Conservation (phyloP, 2,888 invertebrate species). For the Lottia scabra region DNA sequence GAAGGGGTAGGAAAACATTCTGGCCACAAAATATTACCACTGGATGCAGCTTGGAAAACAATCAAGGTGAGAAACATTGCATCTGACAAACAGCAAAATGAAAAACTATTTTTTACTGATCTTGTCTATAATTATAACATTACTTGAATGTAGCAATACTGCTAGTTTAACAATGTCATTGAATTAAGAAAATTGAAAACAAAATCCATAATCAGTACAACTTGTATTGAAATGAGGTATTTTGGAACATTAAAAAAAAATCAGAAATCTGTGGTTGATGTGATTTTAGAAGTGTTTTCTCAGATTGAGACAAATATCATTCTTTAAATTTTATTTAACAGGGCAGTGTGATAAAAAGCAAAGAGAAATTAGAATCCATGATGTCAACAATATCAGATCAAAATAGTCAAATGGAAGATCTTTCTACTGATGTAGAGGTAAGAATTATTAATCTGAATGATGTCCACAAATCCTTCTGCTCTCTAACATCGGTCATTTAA, state of each 20-base stretch:
- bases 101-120: too few species aligned
- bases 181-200: too few species aligned
- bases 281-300: too few species aligned
- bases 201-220: too few species aligned
- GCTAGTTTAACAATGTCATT: conserved; percentile 8
- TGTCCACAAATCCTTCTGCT: too few species aligned
- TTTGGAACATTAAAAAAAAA: conserved; percentile 1
- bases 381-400: conserved; percentile 48
- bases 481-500: too few species aligned
- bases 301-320: too few species aligned
- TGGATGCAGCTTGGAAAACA: conserved; percentile 57
- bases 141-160: neutral
- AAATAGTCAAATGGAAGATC: conserved; percentile 46
- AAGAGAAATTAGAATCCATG: conserved; percentile 40
- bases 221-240: too few species aligned
- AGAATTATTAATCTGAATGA: neutral
- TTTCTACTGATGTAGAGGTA: conserved; percentile 56
- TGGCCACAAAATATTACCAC: conserved; percentile 59
- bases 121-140: too few species aligned
- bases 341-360: conserved; percentile 27
- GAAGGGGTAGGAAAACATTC: conserved; percentile 62
- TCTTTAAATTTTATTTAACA: conserved; percentile 4
- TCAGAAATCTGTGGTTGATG: too few species aligned
- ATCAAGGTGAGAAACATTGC: conserved; percentile 45
- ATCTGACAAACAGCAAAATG: too few species aligned